Base-by-base conservation (phyloP, 2,888 invertebrate genomes). In the Anarsia innoxiella region DNA sequence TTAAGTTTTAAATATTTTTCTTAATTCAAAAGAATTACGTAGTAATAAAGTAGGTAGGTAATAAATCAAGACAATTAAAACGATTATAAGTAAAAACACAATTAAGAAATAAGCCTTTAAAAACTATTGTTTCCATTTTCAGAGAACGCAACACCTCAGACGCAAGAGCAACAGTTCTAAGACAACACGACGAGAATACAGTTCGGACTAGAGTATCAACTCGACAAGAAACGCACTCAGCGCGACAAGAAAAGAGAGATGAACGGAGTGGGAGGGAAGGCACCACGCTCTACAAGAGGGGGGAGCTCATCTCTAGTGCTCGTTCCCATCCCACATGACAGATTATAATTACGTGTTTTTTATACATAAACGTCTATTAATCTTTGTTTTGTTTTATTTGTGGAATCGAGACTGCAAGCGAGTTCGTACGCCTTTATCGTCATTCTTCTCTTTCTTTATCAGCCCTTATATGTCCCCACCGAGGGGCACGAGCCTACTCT, bases 221-320 rank as follows among this genome's bases (percentile, higher is more conserved):
- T 12, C 59, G 68, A 8, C 58, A 57, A 26, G 44, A 43, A 23
- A 44, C 36, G 9, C 46, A 49, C 37, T 29, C 27, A 4, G 14
- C 23, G n/a, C 40, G 39, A 19, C 36, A 43, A 40, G 19, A 40
- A 11, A 51, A 8, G 37, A 40, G 40, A 51, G 87, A 87, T 44
- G 50, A 34, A 39, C 52, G 60, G 51, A 64, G 61, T 40, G 62
- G 51, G 44, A 40, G 41, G 33, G 45, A 51, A 38, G 53, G 48
- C 43, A 76, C 82, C 42, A 87, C 88, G 36, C 88, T 92, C 12
- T 94, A 93, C 87, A 94, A 94, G 73, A 82, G 94, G 44, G 88
- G 92, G 42, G 93, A 93, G 72, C 80, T 94, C 39, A 94, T 94
- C 57, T 92, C 93, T 28, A 93, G 93, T 73, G 92, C 92, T 42